Percentiles rank a stretch among this genome's conserved stretches.
phyloP scores from a whole-genome alignment of 2,797 vertebrate species.

The Coendou prehensilis region DNA sequence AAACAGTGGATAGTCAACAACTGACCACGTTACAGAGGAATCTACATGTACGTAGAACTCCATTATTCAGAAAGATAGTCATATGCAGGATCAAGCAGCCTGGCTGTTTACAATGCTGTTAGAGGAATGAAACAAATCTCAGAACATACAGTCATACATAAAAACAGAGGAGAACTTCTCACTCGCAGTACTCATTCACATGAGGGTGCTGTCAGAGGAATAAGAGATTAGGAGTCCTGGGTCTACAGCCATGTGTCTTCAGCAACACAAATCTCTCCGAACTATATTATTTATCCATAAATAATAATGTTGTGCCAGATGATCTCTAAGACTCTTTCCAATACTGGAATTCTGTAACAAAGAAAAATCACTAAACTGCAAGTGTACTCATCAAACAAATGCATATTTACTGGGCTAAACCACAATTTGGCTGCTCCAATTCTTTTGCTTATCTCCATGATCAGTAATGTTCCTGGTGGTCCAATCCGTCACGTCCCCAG shows the following conservation, averaged over 20 bases:
- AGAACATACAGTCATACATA: neutral
- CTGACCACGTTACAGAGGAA: neutral
- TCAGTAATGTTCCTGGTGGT: constrained; percentile 58
- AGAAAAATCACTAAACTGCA: constrained; percentile 51
- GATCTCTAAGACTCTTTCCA: constrained; percentile 26
- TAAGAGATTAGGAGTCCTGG: neutral
- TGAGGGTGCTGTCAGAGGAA: neutral
- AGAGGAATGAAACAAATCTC: neutral
- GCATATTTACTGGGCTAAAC: constrained; percentile 15
- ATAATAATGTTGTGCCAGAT: neutral
- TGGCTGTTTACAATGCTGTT: neutral
- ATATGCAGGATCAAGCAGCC: neutral
- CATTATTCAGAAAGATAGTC: neutral
- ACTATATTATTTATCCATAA: neutral
- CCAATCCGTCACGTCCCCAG: neutral
- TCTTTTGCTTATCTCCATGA: constrained; percentile 60
- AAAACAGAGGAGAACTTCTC: neutral
- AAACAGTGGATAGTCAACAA: neutral
- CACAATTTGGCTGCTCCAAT: constrained; percentile 47
- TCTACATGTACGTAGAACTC: neutral
- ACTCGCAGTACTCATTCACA: neutral
- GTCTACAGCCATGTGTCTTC: neutral
- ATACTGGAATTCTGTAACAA: constrained; percentile 38
- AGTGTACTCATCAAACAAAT: constrained; percentile 23
- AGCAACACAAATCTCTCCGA: neutral